Evolutionary conservation across 2,113 vertebrate genomes (phyloP).

Genomic region (Dolichotis patagonum): DNA sequence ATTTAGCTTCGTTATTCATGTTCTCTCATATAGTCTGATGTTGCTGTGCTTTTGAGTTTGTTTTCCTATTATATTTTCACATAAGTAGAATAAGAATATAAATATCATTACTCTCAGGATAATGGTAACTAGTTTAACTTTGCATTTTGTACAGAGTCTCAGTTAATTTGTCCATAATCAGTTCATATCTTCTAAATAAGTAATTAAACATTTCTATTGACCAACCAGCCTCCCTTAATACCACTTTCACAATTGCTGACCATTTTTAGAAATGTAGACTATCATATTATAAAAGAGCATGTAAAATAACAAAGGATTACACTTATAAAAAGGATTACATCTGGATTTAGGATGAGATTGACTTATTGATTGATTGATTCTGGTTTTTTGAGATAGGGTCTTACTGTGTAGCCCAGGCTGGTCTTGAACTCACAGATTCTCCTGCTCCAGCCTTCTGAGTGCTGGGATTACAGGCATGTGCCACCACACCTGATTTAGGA

Average conservation of each 20-base stretch:
- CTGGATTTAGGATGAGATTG: not conserved
- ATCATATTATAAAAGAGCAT: not conserved
- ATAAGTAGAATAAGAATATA: slow-evolving; percentile 30
- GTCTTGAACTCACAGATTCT: not conserved
- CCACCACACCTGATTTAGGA: not conserved
- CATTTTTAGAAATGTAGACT: not conserved
- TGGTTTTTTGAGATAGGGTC: not conserved
- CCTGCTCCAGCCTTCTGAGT: not conserved
- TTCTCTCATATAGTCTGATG: not conserved
- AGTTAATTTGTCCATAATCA: slow-evolving; percentile 4
- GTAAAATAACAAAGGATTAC: slow-evolving; percentile 4
- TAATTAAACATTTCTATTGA: not conserved
- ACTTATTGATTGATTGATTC: not conserved
- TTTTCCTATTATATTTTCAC: not conserved
- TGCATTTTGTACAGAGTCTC: not conserved
- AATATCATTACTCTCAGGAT: not conserved
- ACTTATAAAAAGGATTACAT: slow-evolving; percentile 13
- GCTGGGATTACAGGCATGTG: not conserved
- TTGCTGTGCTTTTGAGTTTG: slow-evolving; percentile 23
- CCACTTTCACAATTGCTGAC: not conserved
- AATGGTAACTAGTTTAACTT: slow-evolving; percentile 34
- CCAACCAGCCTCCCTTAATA: not conserved
- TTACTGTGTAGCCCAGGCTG: not conserved
- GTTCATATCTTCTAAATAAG: not conserved
- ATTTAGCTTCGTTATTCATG: not conserved